phyloP scores from a whole-genome alignment of 1,140 invertebrate species.

The Cotesia vestalis region DNA sequence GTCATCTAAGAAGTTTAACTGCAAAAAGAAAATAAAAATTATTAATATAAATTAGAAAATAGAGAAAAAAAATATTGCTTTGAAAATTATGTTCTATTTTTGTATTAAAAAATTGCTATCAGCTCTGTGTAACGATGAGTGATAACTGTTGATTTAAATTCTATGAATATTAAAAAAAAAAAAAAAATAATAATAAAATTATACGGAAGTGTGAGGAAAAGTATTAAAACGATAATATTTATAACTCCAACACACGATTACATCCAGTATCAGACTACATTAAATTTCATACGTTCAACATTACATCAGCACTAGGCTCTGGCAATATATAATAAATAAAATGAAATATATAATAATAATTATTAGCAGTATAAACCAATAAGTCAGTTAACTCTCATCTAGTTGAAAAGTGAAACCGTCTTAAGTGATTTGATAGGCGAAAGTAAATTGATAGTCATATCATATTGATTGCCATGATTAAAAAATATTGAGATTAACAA shows the following conservation, averaged over 20 bases:
- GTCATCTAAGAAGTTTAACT: slow-evolving; percentile 81
- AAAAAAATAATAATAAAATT: background rate
- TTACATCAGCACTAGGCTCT: slow-evolving; percentile 23
- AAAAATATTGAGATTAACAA: background rate
- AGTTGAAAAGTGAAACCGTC: background rate
- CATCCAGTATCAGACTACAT: background rate
- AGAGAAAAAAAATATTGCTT: too few relatives aligned
- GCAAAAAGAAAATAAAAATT: slow-evolving; percentile 51
- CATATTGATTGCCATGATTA: background rate
- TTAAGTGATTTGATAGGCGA: slow-evolving; percentile 10
- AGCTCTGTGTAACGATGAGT: slow-evolving; percentile 10
- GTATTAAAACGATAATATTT: slow-evolving; percentile 23
- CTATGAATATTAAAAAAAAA: background rate
- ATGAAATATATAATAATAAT: too few relatives aligned
- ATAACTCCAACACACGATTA: slow-evolving; percentile 9
- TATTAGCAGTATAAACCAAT: background rate
- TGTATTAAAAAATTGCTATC: too few relatives aligned
- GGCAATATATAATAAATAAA: slow-evolving; percentile 13
- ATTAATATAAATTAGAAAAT: background rate
- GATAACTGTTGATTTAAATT: slow-evolving; percentile 1
- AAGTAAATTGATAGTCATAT: slow-evolving; percentile 14
- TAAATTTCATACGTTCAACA: background rate
- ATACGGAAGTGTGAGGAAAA: slow-evolving; percentile 18
- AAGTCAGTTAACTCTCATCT: background rate
- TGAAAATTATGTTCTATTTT: background rate